Conservation (phyloP, 2,797 vertebrate genomes). For the Poliocrania exsul region DNA sequence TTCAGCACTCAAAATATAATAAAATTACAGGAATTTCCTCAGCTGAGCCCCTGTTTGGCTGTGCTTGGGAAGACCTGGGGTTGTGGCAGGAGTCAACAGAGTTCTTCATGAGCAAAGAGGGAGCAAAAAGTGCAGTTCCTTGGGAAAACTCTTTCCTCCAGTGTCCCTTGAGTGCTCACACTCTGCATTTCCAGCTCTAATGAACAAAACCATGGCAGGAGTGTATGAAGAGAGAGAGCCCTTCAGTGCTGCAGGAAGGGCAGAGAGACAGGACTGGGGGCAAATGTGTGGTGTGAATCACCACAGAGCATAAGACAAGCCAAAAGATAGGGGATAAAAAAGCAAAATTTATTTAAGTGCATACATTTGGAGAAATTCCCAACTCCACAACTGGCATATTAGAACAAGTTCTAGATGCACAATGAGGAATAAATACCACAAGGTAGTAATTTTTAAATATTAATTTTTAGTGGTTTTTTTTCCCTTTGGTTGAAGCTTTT, state of each 20-base stretch:
- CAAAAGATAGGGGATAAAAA: neutral
- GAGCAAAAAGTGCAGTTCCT: neutral
- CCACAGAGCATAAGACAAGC: neutral
- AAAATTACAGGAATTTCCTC: neutral
- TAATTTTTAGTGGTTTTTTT: neutral
- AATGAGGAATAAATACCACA: neutral
- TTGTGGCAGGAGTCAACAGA: neutral
- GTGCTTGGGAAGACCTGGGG: neutral
- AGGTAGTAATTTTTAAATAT: neutral
- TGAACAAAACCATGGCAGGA: fast-evolving
- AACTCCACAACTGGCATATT: neutral
- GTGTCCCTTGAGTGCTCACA: neutral
- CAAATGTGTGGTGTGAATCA: neutral
- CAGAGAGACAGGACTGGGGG: neutral
- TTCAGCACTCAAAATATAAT: neutral
- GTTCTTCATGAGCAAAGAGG: neutral
- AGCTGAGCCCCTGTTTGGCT: neutral
- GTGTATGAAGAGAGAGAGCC: neutral
- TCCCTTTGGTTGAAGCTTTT: neutral
- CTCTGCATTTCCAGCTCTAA: neutral
- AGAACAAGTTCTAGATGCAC: neutral
- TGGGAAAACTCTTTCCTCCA: neutral
- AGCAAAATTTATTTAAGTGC: neutral
- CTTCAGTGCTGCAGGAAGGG: neutral
- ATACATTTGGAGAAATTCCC: neutral